Base-by-base conservation (phyloP, 2,797 vertebrate species). In the Lindbergichthys nudifrons region DNA sequence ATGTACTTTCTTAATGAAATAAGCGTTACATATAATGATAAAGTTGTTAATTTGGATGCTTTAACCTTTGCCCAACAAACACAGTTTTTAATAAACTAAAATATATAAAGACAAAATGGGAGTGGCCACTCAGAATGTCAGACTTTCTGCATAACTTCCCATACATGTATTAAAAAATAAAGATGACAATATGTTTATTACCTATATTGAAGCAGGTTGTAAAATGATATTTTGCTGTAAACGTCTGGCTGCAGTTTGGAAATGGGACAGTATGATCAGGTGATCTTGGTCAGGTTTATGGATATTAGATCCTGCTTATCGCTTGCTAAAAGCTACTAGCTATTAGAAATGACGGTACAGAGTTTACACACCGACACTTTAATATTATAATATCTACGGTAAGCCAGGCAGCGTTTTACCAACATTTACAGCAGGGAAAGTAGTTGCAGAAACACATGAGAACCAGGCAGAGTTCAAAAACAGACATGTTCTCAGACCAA, bases 351-450 rank as follows among this genome's bases (percentile, higher is more conserved):
- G 0, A 58, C 4, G 48, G 30, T 30, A 19, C 58, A 39, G 10
- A 57, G 26, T 53, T 63, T 7, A 42, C 7, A 69, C 18, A 36
- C 39, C 19, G 26, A 53, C 16, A 61, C n/a, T 12, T 14, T 36
- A 46, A 39, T 36, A 43, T 48, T 16, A 3, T 15, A 21, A 42
- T 43, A n/a, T 73, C 62, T 52, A 10, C 2, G 5, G 26, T 11
- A 70, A 76, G 62, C 39, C 11, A 54, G 19, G 70, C 66, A 77
- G 70, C 39, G 16, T 52, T 57, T 43, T 47, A 65, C 5, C 30
- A 2, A 23, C n/a, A 56, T 47, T 18, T 42, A 63, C 12, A 54
- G 41, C 10, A 10, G 11, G 2, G 5, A 5, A 41, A 67, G 42
- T 3, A 52, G 12, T n/a, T 21, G 26, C 53, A 68, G 43, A 56